These are phyloP conservation scores for Eubasilissa regina DNA, from an alignment of 1,140 invertebrate genomes.

Conservation along the genomic window DNA sequence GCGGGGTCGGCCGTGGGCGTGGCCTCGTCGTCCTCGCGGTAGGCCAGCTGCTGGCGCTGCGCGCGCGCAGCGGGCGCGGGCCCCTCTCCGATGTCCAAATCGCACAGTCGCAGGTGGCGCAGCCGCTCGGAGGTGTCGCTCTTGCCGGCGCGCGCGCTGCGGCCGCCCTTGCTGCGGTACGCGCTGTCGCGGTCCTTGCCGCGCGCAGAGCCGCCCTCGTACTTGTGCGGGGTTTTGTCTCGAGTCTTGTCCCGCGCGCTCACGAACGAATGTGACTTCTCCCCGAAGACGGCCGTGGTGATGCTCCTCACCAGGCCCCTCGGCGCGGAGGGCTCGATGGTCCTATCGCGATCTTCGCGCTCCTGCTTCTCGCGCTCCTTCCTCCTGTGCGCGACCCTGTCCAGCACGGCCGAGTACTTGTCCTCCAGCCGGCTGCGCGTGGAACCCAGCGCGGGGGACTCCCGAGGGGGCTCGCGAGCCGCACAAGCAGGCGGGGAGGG, in stretches of 20 bases:
- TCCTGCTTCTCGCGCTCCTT: slow-evolving; percentile 67
- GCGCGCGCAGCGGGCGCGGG: slow-evolving; percentile 63
- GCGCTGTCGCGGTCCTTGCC: slow-evolving; percentile 71
- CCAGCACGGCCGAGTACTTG: slow-evolving; percentile 82
- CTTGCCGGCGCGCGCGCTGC: slow-evolving; percentile 71
- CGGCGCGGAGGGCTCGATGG: slow-evolving; percentile 71
- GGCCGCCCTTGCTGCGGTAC: slow-evolving; percentile 66
- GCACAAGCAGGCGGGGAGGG: slow-evolving; percentile 61
- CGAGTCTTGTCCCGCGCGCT: slow-evolving; percentile 67
- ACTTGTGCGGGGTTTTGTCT: slow-evolving; percentile 76
- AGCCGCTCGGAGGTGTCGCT: slow-evolving; percentile 70
- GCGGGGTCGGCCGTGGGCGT: slow-evolving; percentile 72
- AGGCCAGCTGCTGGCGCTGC: slow-evolving; percentile 71
- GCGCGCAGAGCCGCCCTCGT: slow-evolving; percentile 63
- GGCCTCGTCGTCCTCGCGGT: slow-evolving; percentile 71
- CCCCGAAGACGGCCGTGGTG: slow-evolving; percentile 77
- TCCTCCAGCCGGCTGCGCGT: slow-evolving; percentile 81
- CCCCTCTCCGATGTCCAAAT: slow-evolving; percentile 68
- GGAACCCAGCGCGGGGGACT: slow-evolving; percentile 65
- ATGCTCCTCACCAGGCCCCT: slow-evolving; percentile 74
- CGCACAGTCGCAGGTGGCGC: slow-evolving; percentile 68
- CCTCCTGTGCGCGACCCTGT: slow-evolving; percentile 75
- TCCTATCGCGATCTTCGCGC: slow-evolving; percentile 73
- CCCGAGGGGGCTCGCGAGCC: slow-evolving; percentile 64
- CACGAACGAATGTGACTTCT: slow-evolving; percentile 76